Evolutionary conservation across 2,888 invertebrate species (phyloP).

Genomic region (Pecten maximus): DNA sequence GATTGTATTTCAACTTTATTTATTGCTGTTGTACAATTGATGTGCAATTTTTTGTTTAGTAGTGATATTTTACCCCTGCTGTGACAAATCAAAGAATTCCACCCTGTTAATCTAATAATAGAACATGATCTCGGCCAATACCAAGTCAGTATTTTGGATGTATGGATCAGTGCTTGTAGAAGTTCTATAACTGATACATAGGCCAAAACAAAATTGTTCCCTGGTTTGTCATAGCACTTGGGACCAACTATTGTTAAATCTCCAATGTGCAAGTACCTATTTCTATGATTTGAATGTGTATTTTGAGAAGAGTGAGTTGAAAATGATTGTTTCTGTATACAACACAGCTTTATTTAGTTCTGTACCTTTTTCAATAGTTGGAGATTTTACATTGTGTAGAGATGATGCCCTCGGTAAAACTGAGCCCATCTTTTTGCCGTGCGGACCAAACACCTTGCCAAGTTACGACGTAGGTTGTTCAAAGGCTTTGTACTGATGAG

Average conservation of each 20-base stretch:
- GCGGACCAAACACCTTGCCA: neutral
- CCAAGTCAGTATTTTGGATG: neutral
- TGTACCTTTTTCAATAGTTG: neutral
- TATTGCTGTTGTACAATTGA: neutral
- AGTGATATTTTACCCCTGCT: neutral
- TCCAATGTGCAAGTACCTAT: neutral
- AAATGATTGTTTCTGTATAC: neutral
- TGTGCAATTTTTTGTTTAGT: slow-evolving; percentile 6
- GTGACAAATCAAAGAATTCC: slow-evolving; percentile 1
- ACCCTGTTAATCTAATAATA: neutral
- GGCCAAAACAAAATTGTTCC: neutral
- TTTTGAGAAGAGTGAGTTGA: neutral
- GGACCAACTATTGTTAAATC: slow-evolving; percentile 22
- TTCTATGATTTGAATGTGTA: neutral
- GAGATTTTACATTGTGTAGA: neutral
- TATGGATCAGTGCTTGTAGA: neutral
- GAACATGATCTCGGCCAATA: too few species aligned
- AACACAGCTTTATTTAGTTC: slow-evolving; percentile 1
- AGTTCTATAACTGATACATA: neutral
- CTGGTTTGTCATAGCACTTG: slow-evolving; percentile 4
- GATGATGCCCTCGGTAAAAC: neutral
- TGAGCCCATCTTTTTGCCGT: neutral
- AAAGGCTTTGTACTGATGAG: neutral
- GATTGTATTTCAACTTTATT: neutral
- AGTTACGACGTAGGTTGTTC: neutral